Evolutionary conservation across 2,113 vertebrate species (phyloP).

Genomic region (Maccullochella peelii): DNA sequence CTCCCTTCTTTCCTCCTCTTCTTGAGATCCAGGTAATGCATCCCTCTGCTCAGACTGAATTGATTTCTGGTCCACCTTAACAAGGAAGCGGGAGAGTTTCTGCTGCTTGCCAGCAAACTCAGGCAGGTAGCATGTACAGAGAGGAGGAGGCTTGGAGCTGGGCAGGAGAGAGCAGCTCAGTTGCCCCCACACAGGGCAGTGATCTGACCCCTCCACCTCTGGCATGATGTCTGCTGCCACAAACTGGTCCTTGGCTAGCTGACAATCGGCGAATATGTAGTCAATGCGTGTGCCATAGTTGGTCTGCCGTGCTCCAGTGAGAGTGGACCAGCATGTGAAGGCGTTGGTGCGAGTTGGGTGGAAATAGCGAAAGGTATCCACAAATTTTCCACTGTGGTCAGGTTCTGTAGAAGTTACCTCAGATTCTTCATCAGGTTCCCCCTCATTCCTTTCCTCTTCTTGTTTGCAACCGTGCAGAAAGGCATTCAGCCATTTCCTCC

Average conservation of each 20-base stretch:
- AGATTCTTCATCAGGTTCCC: constrained; percentile 25
- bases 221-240: constrained; percentile 86
- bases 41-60: constrained; percentile 24
- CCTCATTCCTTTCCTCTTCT: constrained; percentile 24
- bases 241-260: constrained; percentile 81
- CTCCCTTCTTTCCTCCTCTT: constrained; percentile 76
- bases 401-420: constrained; percentile 11
- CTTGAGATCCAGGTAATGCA: constrained; percentile 81
- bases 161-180: constrained; percentile 81
- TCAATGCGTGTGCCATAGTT: constrained; percentile 94
- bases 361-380: constrained; percentile 89
- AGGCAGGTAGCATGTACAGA: constrained; percentile 87
- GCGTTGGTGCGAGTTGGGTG: constrained; percentile 86
- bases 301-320: constrained; percentile 88
- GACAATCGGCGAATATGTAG: constrained; percentile 86
- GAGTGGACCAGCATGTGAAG: constrained; percentile 91
- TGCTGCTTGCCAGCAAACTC: constrained; percentile 87
- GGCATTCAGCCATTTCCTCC: constrained; percentile 86
- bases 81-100: constrained; percentile 85
- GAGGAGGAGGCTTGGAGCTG: constrained; percentile 82
- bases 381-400: constrained; percentile 77
- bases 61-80: constrained; percentile 78
- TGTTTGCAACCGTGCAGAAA: constrained; percentile 66
- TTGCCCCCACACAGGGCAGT: constrained; percentile 89
- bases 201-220: constrained; percentile 91